phyloP scores from a whole-genome alignment of 1,140 invertebrate species.

The Lucilia cuprina region DNA sequence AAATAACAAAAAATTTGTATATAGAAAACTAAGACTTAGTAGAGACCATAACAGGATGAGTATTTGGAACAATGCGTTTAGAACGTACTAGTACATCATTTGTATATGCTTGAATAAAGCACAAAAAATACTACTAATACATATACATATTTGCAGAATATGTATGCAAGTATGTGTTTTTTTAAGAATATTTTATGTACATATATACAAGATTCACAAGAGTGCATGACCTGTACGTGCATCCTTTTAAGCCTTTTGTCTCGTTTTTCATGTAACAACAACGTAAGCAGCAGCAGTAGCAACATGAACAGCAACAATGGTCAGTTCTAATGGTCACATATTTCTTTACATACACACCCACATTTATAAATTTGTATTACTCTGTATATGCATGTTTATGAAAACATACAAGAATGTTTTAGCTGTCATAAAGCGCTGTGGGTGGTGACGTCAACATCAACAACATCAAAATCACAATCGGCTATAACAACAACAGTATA shows the following conservation, averaged over 20 bases:
- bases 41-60: slow-evolving; percentile 16
- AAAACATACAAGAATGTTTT: neutral
- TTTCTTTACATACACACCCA: neutral
- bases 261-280: slow-evolving; percentile 15
- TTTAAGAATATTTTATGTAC: neutral
- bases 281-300: neutral
- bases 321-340: slow-evolving; percentile 1
- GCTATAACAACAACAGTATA: neutral
- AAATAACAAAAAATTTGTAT: neutral
- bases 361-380: too few relatives aligned
- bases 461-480: neutral
- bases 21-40: slow-evolving; percentile 5
- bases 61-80: slow-evolving; percentile 23
- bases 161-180: neutral
- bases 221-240: slow-evolving; percentile 26
- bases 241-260: slow-evolving; percentile 33
- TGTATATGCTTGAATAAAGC: slow-evolving; percentile 14
- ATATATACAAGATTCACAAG: neutral
- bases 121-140: neutral
- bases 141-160: neutral
- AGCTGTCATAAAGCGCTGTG: slow-evolving; percentile 31
- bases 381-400: neutral
- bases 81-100: slow-evolving; percentile 8
- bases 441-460: slow-evolving; percentile 29
- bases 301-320: slow-evolving; percentile 19